These are phyloP conservation scores for Siniperca scherzeri DNA, from an alignment of 2,797 vertebrate species.

Conservation along the genomic window DNA sequence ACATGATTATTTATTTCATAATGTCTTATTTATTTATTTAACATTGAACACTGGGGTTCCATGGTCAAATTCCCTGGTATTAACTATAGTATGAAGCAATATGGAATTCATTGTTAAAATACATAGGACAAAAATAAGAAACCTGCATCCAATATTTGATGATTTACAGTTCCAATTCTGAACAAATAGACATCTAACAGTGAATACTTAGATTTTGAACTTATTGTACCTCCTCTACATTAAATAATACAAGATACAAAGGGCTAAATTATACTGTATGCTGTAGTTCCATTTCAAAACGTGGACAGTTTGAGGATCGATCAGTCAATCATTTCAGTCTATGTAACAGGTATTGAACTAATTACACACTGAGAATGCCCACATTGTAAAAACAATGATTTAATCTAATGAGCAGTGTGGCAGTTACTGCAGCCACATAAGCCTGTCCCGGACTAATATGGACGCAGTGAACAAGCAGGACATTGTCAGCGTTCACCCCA, in stretches of 20 bases:
- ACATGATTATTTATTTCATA: background rate
- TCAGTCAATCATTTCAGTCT: conserved; percentile 40
- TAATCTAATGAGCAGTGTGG: conserved; percentile 57
- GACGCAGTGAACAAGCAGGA: conserved; percentile 61
- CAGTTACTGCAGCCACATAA: conserved; percentile 51
- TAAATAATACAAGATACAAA: background rate
- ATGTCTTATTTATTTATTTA: background rate
- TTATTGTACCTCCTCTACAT: background rate
- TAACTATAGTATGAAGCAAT: no score
- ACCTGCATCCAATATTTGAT: background rate
- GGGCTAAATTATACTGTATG: no score
- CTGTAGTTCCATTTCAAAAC: no score
- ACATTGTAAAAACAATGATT: conserved; percentile 57
- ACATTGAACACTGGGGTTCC: background rate
- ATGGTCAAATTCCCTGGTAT: background rate
- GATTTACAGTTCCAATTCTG: background rate
- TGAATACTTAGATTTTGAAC: background rate
- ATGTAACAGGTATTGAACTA: conserved; percentile 54
- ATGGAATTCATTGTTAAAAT: background rate
- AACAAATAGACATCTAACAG: background rate
- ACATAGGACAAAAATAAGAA: background rate
- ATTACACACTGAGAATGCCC: conserved; percentile 39
- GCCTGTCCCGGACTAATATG: conserved; percentile 39
- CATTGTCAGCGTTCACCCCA: conserved; percentile 65
- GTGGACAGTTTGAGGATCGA: conserved; percentile 1